Percentiles rank a stretch among this genome's conserved stretches.
These are phyloP conservation scores for Amphimedon queenslandica DNA, from an alignment of 37 sponge, comb jelly and placozoan species.

Conservation along the genomic window DNA sequence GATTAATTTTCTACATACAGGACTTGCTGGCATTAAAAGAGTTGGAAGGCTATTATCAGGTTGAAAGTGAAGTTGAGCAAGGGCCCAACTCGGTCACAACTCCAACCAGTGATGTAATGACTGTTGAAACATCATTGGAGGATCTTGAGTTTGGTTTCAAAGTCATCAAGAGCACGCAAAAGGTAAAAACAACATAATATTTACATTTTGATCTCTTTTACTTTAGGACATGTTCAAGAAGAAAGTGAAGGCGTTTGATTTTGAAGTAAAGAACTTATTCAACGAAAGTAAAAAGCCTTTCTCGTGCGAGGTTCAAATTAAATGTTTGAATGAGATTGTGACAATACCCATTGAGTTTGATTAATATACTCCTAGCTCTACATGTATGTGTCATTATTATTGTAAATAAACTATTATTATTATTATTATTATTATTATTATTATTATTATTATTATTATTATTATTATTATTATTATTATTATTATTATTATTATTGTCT, in stretches of 20 bases:
- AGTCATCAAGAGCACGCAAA: slow-evolving; percentile 35
- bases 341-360: slow-evolving; percentile 29
- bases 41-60: slow-evolving; percentile 9
- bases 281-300: slow-evolving; percentile 29
- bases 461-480: too few relatives aligned
- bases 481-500: too few relatives aligned
- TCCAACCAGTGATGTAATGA: slow-evolving; percentile 35
- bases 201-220: background rate
- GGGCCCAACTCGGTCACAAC: background rate
- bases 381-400: background rate
- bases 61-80: slow-evolving; percentile 35
- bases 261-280: slow-evolving; percentile 49
- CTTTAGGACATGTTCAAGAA: slow-evolving; percentile 34
- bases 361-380: too few relatives aligned
- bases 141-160: slow-evolving; percentile 64
- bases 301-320: slow-evolving; percentile 53
- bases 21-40: slow-evolving; percentile 29
- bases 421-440: background rate
- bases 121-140: slow-evolving; percentile 51
- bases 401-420: background rate
- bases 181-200: slow-evolving; percentile 22
- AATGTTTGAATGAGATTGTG: slow-evolving; percentile 29
- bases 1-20: slow-evolving; percentile 7
- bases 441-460: background rate
- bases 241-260: slow-evolving; percentile 43